A percentile compares a stretch with the other conserved stretches of the same genome.
Conservation (phyloP, 2,888 invertebrate species). For the Cantharis rufa region DNA sequence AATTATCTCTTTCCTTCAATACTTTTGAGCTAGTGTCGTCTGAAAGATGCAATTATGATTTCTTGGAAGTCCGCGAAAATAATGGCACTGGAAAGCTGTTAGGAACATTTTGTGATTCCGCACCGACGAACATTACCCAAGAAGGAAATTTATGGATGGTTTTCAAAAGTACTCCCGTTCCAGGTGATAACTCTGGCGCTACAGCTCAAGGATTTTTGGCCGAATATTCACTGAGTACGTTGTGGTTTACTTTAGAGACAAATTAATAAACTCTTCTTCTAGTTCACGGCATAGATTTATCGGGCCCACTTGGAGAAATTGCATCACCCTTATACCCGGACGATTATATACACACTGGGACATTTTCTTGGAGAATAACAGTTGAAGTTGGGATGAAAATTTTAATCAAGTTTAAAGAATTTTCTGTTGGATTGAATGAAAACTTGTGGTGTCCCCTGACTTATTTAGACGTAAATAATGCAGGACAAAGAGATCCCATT, state of each 20-base stretch:
- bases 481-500: not conserved
- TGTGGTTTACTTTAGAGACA: too few species aligned
- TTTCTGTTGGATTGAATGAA: slow-evolving; percentile 41
- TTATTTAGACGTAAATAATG: slow-evolving; percentile 21
- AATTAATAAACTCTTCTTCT: slow-evolving; percentile 25
- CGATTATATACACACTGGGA: slow-evolving; percentile 52
- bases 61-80: slow-evolving; percentile 78
- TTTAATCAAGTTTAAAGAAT: slow-evolving; percentile 59
- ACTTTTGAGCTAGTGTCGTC: slow-evolving; percentile 71
- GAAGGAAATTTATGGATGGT: slow-evolving; percentile 70
- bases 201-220: slow-evolving; percentile 75
- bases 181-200: slow-evolving; percentile 50
- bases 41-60: slow-evolving; percentile 81
- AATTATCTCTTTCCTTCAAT: slow-evolving; percentile 66
- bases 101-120: slow-evolving; percentile 73
- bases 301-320: slow-evolving; percentile 69
- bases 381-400: slow-evolving; percentile 60
- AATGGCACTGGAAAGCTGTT: slow-evolving; percentile 67
- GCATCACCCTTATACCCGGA: slow-evolving; percentile 79
- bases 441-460: slow-evolving; percentile 37
- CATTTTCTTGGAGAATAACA: slow-evolving; percentile 73
- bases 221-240: slow-evolving; percentile 69
- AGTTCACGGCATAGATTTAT: slow-evolving; percentile 72
- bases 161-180: slow-evolving; percentile 66
- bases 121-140: slow-evolving; percentile 66